phyloP scores from a whole-genome alignment of 2,797 vertebrate species.

The Liparis tanakae region DNA sequence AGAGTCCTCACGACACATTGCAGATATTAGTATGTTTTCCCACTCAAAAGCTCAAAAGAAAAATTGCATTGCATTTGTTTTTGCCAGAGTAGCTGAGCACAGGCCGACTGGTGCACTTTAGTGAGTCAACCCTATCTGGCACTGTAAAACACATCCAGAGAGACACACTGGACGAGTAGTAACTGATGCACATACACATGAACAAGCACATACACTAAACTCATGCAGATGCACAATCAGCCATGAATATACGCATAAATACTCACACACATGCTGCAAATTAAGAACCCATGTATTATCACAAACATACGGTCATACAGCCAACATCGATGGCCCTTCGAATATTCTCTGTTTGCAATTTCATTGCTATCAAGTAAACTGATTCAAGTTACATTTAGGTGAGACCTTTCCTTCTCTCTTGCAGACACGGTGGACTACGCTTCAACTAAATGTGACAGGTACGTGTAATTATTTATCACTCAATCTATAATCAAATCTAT shows the following conservation, averaged over 20 bases:
- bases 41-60: constrained; percentile 52
- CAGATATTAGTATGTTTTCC: constrained; percentile 65
- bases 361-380: constrained; percentile 34
- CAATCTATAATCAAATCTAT: constrained; percentile 26
- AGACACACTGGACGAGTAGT: constrained; percentile 10
- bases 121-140: constrained; percentile 49
- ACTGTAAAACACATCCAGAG: constrained; percentile 28
- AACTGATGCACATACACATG: neutral
- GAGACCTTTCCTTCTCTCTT: constrained; percentile 71
- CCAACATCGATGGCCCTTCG: constrained; percentile 10
- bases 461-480: constrained; percentile 61
- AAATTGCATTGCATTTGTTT: constrained; percentile 69
- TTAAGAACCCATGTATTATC: constrained; percentile 27
- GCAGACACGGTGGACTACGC: constrained; percentile 88
- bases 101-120: constrained; percentile 50
- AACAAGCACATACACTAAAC: neutral
- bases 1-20: constrained; percentile 53
- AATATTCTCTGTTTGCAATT: constrained; percentile 33
- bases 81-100: constrained; percentile 54
- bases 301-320: neutral
- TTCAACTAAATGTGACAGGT: constrained; percentile 89
- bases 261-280: constrained; percentile 14
- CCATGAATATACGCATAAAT: neutral
- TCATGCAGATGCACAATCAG: neutral
- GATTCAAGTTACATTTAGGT: constrained; percentile 12